Evolutionary conservation across 2,888 invertebrate species (phyloP).

Genomic region (Leuctra nigra): DNA sequence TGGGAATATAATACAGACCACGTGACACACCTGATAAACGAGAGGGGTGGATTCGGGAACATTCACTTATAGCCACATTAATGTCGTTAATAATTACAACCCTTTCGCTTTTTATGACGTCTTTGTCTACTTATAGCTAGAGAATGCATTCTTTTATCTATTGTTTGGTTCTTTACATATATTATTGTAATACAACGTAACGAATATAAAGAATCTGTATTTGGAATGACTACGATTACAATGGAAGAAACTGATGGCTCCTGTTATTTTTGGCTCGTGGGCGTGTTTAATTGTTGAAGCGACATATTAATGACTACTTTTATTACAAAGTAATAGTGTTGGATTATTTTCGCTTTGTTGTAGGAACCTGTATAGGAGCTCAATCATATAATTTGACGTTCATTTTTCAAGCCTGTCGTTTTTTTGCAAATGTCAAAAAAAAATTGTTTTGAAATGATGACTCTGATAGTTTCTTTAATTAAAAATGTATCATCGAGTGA

Average conservation of each 20-base stretch:
- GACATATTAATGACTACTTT: no score
- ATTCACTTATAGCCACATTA: slow-evolving; percentile 7
- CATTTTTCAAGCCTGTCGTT: no score
- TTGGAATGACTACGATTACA: no score
- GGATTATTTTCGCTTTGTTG: no score
- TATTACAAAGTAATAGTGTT: no score
- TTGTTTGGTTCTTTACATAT: background rate
- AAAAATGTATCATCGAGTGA: slow-evolving; percentile 12
- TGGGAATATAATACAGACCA: slow-evolving; percentile 6
- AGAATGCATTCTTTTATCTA: background rate
- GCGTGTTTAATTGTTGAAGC: no score
- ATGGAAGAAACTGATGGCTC: no score
- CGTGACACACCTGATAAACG: background rate
- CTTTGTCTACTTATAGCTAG: background rate
- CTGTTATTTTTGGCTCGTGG: no score
- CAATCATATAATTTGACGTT: no score
- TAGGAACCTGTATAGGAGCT: no score
- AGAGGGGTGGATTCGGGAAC: background rate
- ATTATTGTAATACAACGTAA: no score
- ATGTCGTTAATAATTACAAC: slow-evolving; percentile 4
- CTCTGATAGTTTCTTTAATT: slow-evolving; percentile 3
- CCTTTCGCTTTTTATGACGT: slow-evolving; percentile 4
- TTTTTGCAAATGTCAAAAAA: background rate
- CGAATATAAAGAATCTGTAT: no score
- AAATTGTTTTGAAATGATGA: background rate